Percentiles rank a stretch among this genome's conserved stretches.
Conservation (phyloP, 2,888 invertebrate species). For the Falcaria lacertinaria region DNA sequence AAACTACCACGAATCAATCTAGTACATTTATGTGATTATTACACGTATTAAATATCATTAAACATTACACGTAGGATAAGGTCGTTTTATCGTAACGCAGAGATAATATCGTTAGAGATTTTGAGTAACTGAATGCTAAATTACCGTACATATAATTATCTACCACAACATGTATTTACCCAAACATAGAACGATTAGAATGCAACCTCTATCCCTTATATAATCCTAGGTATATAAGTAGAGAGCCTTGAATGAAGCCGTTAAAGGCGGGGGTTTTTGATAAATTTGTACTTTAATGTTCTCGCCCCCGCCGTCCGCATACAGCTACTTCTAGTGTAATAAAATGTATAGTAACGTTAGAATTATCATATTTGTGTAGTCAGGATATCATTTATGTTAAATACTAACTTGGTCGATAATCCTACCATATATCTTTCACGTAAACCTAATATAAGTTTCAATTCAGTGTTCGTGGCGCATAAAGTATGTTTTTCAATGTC, state of each 20-base stretch:
- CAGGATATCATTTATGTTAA: conserved; percentile 51
- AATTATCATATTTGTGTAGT: conserved; percentile 55
- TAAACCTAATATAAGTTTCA: neutral
- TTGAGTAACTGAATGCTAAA: conserved; percentile 30
- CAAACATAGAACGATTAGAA: conserved; percentile 44
- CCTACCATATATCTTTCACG: conserved; percentile 41
- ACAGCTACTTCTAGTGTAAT: conserved; percentile 40
- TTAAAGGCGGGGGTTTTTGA: conserved; percentile 54
- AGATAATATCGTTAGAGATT: conserved; percentile 20
- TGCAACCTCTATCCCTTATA: conserved; percentile 58
- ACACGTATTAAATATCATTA: conserved; percentile 9
- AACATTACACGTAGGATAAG: conserved; percentile 43
- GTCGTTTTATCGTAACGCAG: conserved; percentile 12
- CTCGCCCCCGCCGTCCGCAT: conserved; percentile 45
- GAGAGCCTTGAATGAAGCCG: conserved; percentile 59
- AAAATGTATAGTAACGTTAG: conserved; percentile 41
- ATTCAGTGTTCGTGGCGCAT: neutral
- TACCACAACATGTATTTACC: conserved; percentile 63
- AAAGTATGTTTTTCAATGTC: too few species aligned
- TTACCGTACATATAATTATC: conserved; percentile 34
- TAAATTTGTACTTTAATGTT: conserved; percentile 75
- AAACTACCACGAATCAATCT: conserved; percentile 65
- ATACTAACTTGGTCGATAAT: conserved; percentile 70
- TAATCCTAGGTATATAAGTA: conserved; percentile 56
- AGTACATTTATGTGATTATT: conserved; percentile 55